phyloP scores from a whole-genome alignment of 2,797 vertebrate genomes.

The Sandelia bainsii region DNA sequence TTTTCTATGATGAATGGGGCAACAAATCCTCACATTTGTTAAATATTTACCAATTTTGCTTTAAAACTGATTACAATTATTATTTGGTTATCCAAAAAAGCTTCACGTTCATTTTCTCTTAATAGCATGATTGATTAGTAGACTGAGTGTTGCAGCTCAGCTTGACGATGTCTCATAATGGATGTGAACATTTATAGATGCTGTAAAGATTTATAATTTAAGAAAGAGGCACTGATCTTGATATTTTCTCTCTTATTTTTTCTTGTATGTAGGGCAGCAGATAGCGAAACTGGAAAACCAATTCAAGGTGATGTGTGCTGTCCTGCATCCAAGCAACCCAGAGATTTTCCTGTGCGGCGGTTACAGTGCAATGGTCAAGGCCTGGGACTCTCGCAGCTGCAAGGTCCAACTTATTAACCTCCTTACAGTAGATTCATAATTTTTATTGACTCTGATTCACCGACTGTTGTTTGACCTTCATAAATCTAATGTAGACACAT shows the following conservation, averaged over 20 bases:
- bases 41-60: no score
- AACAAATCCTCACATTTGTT: no score
- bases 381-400: constrained; percentile 91
- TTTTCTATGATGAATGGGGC: no score
- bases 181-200: no score
- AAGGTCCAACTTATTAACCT: constrained; percentile 85
- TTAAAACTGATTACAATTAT: no score
- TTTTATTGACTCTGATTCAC: constrained; percentile 52
- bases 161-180: neutral
- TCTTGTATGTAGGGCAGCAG: constrained; percentile 84
- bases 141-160: no score
- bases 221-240: constrained; percentile 1
- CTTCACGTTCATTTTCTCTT: no score
- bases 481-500: constrained; percentile 13
- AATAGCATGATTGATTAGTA: no score
- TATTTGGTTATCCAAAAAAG: no score
- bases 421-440: constrained; percentile 39
- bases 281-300: constrained; percentile 86
- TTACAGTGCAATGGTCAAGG: constrained; percentile 91
- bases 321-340: constrained; percentile 86
- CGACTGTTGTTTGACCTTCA: constrained; percentile 27
- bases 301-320: constrained; percentile 89
- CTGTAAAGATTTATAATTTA: neutral
- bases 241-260: neutral
- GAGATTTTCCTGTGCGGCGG: constrained; percentile 92